Evolutionary conservation across 2,888 invertebrate genomes (phyloP).

Genomic region (Allygus modestus): DNA sequence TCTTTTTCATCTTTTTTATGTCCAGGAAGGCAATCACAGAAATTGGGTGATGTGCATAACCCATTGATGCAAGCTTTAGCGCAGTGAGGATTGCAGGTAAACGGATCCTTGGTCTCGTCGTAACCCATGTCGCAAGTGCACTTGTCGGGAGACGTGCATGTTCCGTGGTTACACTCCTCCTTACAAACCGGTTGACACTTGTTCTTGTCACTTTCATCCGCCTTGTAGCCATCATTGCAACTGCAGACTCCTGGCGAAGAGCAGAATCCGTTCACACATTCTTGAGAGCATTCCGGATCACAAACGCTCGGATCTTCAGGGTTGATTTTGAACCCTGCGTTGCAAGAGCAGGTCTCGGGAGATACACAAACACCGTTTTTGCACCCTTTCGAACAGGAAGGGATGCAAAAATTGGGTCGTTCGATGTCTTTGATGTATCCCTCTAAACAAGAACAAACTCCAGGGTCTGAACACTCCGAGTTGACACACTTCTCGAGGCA

Average conservation of each 20-base stretch:
- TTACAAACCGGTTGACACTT: constrained; percentile 8
- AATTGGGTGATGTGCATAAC: neutral
- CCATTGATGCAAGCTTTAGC: constrained; percentile 5
- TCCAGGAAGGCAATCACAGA: constrained; percentile 2
- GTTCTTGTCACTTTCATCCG: neutral
- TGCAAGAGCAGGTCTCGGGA: constrained; percentile 11
- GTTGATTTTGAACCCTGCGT: neutral
- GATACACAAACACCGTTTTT: constrained; percentile 8
- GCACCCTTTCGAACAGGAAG: constrained; percentile 21
- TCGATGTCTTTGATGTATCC: neutral
- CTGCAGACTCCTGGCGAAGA: neutral
- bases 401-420: constrained; percentile 37
- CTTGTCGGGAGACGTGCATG: neutral
- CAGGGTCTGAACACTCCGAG: constrained; percentile 13
- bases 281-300: constrained; percentile 6
- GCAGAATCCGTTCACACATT: constrained; percentile 31
- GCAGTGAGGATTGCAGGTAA: constrained; percentile 7
- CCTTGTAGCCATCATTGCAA: neutral
- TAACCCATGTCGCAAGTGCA: constrained; percentile 13
- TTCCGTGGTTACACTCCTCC: constrained; percentile 19
- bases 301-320: neutral
- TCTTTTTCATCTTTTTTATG: neutral
- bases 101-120: neutral
- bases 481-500: constrained; percentile 27
- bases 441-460: neutral